Evolutionary conservation across 2,797 vertebrate genomes (phyloP).

Genomic region (Orestias chungarensis): DNA sequence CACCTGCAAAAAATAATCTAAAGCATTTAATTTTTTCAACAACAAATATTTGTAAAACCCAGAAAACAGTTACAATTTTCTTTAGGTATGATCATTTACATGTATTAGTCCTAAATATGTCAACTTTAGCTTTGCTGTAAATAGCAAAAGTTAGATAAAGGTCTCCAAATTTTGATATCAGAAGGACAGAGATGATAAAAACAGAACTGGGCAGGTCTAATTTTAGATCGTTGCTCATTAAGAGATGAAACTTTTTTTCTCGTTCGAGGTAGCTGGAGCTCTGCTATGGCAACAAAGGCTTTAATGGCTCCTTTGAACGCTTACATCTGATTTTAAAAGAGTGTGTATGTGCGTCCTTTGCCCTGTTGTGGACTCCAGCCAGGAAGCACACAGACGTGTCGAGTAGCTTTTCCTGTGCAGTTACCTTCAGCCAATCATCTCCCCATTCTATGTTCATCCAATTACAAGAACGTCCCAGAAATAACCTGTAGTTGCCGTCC

Average conservation of each 20-base stretch:
- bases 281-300: constrained; percentile 60
- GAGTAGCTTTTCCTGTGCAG: constrained; percentile 26
- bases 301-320: constrained; percentile 45
- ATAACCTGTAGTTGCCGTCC: neutral
- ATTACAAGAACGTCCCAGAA: neutral
- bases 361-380: constrained; percentile 22
- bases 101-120: neutral
- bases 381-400: constrained; percentile 39
- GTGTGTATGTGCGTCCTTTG: constrained; percentile 7
- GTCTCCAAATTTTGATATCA: constrained; percentile 5
- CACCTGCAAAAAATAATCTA: neutral
- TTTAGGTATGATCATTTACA: neutral
- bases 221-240: constrained; percentile 31
- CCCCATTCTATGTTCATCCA: neutral
- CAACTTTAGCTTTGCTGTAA: neutral
- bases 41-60: neutral
- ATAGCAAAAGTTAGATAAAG: neutral
- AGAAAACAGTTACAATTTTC: neutral
- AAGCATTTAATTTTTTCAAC: neutral
- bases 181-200: constrained; percentile 6
- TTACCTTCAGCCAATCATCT: constrained; percentile 28
- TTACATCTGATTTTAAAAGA: constrained; percentile 15
- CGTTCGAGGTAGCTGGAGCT: constrained; percentile 40
- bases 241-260: constrained; percentile 22
- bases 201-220: constrained; percentile 27